These are phyloP conservation scores for Epinotia demarniana DNA, from an alignment of 2,888 invertebrate species.

Conservation along the genomic window DNA sequence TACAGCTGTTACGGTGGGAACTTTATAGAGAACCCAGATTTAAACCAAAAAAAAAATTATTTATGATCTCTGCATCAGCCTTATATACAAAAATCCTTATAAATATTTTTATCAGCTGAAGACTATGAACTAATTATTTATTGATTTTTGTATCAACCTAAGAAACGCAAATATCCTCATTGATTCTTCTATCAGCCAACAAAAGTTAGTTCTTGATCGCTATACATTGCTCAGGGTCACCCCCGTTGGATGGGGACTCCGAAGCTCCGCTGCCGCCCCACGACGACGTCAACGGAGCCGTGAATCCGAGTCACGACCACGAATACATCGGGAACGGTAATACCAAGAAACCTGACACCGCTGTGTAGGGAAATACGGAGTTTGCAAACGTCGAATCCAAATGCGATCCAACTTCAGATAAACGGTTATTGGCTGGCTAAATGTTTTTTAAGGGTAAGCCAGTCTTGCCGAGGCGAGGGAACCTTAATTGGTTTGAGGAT, in stretches of 20 bases:
- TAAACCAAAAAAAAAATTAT: background rate
- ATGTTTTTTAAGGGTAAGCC: no score
- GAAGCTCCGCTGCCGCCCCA: conserved; percentile 86
- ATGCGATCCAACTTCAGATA: background rate
- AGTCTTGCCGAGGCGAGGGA: no score
- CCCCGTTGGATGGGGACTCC: conserved; percentile 85
- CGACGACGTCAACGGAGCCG: conserved; percentile 84
- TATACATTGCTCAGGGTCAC: conserved; percentile 83
- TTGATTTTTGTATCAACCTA: background rate
- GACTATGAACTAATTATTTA: background rate
- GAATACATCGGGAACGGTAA: conserved; percentile 85
- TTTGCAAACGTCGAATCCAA: background rate
- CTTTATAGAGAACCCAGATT: background rate
- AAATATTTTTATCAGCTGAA: background rate
- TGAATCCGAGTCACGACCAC: conserved; percentile 85
- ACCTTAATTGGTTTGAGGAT: no score
- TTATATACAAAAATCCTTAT: background rate
- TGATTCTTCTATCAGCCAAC: background rate
- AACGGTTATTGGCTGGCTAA: background rate
- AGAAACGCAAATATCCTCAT: background rate
- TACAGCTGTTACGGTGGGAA: background rate
- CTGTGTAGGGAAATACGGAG: conserved; percentile 64
- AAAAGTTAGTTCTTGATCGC: conserved; percentile 79
- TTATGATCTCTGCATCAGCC: background rate
- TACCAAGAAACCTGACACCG: conserved; percentile 82